Evolutionary conservation across 2,888 invertebrate genomes (phyloP), one percentile per base, ranked within the genome.

Genomic region (Tiphia femorata): DNA sequence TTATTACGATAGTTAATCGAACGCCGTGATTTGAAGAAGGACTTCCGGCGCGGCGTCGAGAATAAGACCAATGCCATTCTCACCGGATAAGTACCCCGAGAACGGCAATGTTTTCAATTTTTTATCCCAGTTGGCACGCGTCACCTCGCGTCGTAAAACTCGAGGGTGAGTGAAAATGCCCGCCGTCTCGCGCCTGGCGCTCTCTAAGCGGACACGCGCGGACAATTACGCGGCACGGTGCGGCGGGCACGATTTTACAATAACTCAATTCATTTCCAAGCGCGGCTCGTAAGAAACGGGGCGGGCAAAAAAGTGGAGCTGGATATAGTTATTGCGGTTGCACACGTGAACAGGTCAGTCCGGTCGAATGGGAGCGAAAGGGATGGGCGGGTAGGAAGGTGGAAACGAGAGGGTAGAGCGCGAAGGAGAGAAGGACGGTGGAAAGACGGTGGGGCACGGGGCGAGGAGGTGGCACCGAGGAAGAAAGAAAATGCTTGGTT

Each of bases 281-380:
- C 51, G 40, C 41, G 41, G 59, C 53, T 66, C 68, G 68, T 66
- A 63, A 59, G 49, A 14, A 27, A 33, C 38, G 56, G 38, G n/a
- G n/a, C n/a, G n/a, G n/a, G n/a, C 53, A 60, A 62, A 69, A 67
- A 67, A 53, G 54, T 10, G 53, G 38, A 54, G 53, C 58, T 64
- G 59, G 68, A 68, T 69, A 66, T 69, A 68, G 69, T 68, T 68
- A 69, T 69, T 69, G 69, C 69, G 62, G 64, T 58, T 68, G 70
- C 67, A 64, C 72, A 75, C 72, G 72, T 71, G 72, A 73, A 74
- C 73, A 73, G 73, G 73, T 75, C 72, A 62, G 70, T 66, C 72
- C 75, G 71, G 73, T 72, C 73, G 70, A 62, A 63, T 56, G 69
- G 53, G 62, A 61, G 53, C 42, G 61, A 62, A 60, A 58, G 65